phyloP scores from a whole-genome alignment of 2,113 vertebrate species.

The Oncorhynchus nerka region DNA sequence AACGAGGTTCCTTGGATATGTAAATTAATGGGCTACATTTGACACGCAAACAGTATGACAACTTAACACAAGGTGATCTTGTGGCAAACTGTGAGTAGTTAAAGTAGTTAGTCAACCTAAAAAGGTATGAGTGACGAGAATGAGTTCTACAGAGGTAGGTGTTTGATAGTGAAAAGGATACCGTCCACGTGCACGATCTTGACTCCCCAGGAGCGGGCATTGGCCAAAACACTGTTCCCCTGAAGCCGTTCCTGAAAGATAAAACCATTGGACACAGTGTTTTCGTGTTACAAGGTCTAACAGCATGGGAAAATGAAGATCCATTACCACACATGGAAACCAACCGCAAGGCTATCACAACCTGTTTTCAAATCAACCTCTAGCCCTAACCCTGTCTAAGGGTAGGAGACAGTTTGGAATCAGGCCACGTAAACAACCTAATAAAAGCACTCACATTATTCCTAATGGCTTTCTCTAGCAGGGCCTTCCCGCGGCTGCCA shows the following conservation, averaged over 20 bases:
- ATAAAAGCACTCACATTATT: constrained; percentile 76
- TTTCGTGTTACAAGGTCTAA: neutral
- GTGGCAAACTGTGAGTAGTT: neutral
- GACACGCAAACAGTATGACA: neutral
- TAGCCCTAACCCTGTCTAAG: no score
- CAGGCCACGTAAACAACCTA: neutral
- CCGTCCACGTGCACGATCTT: constrained; percentile 80
- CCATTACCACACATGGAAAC: no score
- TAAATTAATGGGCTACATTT: neutral
- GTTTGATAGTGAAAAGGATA: constrained; percentile 65
- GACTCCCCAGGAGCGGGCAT: constrained; percentile 81
- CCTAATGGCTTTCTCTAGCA: constrained; percentile 84
- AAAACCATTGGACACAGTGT: neutral
- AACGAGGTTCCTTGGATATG: neutral
- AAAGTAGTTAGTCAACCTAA: no score
- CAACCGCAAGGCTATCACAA: no score
- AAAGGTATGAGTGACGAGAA: no score
- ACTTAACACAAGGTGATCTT: neutral
- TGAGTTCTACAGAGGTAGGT: neutral
- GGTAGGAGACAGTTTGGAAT: neutral
- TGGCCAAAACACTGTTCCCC: constrained; percentile 74
- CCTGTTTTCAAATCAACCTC: no score
- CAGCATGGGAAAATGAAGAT: no score
- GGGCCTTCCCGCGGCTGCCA: constrained; percentile 82
- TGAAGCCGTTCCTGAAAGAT: constrained; percentile 68